These are phyloP conservation scores for Lasioglossum zephyrum DNA, from an alignment of 2,888 invertebrate species.

Conservation along the genomic window DNA sequence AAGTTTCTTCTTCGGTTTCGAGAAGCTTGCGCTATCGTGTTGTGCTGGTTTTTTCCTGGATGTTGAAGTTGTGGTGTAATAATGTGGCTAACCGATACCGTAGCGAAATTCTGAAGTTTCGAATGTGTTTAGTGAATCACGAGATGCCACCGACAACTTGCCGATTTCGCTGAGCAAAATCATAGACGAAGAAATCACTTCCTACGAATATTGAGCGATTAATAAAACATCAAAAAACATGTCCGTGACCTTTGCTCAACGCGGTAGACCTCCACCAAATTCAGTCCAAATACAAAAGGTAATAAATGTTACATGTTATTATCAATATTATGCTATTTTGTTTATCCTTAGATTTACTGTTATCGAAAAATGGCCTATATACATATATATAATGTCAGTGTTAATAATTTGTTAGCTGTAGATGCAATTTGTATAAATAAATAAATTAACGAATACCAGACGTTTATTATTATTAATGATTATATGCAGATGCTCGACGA, in stretches of 20 bases:
- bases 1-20: not conserved
- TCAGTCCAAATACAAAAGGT: conserved; percentile 94
- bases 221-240: conserved; percentile 81
- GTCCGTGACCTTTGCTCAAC: conserved; percentile 91
- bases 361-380: not conserved
- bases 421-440: not conserved
- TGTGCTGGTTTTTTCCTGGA: not conserved
- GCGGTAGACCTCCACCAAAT: conserved; percentile 91
- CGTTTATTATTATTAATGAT: conserved; percentile 13
- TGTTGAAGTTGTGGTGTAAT: conserved; percentile 8
- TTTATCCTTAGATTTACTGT: not conserved
- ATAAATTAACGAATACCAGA: not conserved
- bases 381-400: not conserved
- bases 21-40: not conserved
- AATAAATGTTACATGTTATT: conserved; percentile 34
- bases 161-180: not conserved
- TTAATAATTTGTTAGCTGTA: not conserved
- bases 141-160: not conserved
- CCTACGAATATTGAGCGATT: conserved; percentile 4
- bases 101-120: conserved; percentile 27
- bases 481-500: conserved; percentile 94
- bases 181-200: not conserved
- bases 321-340: not conserved
- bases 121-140: conserved; percentile 29
- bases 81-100: conserved; percentile 42